Conservation (phyloP, 2,797 vertebrate genomes). For the Danio albolineatus region DNA sequence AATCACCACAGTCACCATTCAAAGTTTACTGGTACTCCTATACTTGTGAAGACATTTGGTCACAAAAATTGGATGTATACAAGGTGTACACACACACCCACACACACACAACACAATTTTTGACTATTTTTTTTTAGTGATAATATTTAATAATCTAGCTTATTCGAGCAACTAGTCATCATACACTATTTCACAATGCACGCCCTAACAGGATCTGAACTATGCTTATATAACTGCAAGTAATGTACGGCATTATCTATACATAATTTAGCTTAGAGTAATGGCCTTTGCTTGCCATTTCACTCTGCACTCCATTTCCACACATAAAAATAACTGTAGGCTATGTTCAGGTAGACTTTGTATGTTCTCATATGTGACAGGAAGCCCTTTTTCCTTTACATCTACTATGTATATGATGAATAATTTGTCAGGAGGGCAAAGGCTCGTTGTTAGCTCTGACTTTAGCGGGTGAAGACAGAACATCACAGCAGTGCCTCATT, state of each 20-base stretch:
- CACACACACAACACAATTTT: background rate
- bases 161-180: constrained; percentile 3
- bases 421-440: constrained; percentile 23
- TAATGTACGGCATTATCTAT: constrained; percentile 34
- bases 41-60: no score
- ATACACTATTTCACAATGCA: background rate
- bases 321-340: constrained; percentile 10
- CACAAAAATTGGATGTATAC: no score
- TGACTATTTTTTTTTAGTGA: background rate
- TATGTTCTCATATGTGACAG: background rate
- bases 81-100: background rate
- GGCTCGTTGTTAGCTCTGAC: constrained; percentile 6
- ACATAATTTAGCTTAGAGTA: constrained; percentile 30
- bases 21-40: no score
- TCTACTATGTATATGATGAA: constrained; percentile 3
- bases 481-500: background rate
- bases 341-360: constrained; percentile 9
- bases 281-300: constrained; percentile 31
- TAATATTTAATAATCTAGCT: background rate
- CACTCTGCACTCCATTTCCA: constrained; percentile 14
- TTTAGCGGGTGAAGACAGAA: constrained; percentile 20
- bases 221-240: constrained; percentile 4
- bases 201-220: constrained; percentile 7
- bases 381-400: background rate
- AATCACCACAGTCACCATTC: no score